phyloP scores from a whole-genome alignment of 2,888 invertebrate genomes.

The Hemithea aestivaria region DNA sequence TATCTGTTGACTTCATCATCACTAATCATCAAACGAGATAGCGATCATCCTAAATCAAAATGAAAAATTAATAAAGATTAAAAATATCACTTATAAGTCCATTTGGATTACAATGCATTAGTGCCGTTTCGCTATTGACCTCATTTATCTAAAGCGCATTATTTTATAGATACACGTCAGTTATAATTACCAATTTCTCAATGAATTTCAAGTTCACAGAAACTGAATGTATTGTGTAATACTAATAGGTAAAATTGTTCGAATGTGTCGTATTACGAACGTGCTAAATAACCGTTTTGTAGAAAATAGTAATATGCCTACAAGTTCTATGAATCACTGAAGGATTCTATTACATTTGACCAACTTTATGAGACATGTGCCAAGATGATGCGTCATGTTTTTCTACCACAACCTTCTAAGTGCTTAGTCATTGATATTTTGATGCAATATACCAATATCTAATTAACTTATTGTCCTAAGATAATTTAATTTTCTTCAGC shows the following conservation, averaged over 20 bases:
- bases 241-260: constrained; percentile 2
- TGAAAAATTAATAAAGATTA: too few relatives aligned
- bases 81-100: too few relatives aligned
- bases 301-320: constrained; percentile 33
- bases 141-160: too few relatives aligned
- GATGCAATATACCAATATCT: constrained; percentile 17
- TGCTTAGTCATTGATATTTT: constrained; percentile 36
- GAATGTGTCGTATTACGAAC: constrained; percentile 10
- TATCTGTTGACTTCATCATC: too few relatives aligned
- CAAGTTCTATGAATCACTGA: constrained; percentile 49
- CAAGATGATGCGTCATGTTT: constrained; percentile 53
- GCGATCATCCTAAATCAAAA: too few relatives aligned
- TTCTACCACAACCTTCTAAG: constrained; percentile 36
- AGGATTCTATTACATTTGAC: constrained; percentile 59
- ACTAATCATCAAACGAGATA: too few relatives aligned
- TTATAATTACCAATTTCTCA: too few relatives aligned
- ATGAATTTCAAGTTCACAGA: too few relatives aligned
- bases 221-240: constrained; percentile 1
- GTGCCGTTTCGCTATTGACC: too few relatives aligned
- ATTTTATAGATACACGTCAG: too few relatives aligned
- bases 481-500: background rate
- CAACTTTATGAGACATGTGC: constrained; percentile 46
- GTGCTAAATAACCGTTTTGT: constrained; percentile 11
- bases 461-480: background rate
- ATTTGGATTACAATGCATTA: too few relatives aligned